Evolutionary conservation across 92 coral and sea anemone species (phyloP), one percentile per base, ranked within the genome.

Genomic region (Palythoa grandis): DNA sequence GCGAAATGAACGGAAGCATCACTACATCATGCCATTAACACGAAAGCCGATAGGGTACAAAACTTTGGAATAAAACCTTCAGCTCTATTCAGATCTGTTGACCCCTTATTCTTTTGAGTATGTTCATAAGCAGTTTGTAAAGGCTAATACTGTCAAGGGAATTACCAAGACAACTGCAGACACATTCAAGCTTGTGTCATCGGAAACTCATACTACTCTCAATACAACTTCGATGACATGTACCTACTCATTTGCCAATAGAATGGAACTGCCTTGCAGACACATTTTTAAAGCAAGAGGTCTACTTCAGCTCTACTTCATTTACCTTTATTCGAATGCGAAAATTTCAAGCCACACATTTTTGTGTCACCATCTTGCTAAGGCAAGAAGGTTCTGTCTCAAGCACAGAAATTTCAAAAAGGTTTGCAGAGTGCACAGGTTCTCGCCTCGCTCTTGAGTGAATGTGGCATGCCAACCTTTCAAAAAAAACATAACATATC

Each of bases 401-500:
- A 87, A 70, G 79, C 90, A 16, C 90, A 92, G 65, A 92, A 87
- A 79, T 90, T 87, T 67, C 82, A 66, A 63, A 87, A 87, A 52
- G 83, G 85, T 29, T 72, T 87, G 43, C 82, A 92, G 78, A 80
- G 25, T 43, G 88, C 89, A 86, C 92, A 91, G 87, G 74, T 40
- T 69, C 75, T 88, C 19, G 92, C 89, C 57, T 89, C 90, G n/a
- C 82, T 88, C 29, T 87, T 70, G 39, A 91, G 94, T 52, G 89
- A 91, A 77, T 89, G 92, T 40, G 92, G 90, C 15, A 91, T 91
- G 92, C 19, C 75, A 15, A 91, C 90, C 23, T 86, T 91, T 73
- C 71, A 68, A 74, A 84, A 75, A 29, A 15, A 89, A 65, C 58
- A 92, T 56, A 53, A 79, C 37, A 61, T 89, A 54, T 65, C 60